Evolutionary conservation across 2,797 vertebrate genomes (phyloP).

Genomic region (Erpetoichthys calabaricus): DNA sequence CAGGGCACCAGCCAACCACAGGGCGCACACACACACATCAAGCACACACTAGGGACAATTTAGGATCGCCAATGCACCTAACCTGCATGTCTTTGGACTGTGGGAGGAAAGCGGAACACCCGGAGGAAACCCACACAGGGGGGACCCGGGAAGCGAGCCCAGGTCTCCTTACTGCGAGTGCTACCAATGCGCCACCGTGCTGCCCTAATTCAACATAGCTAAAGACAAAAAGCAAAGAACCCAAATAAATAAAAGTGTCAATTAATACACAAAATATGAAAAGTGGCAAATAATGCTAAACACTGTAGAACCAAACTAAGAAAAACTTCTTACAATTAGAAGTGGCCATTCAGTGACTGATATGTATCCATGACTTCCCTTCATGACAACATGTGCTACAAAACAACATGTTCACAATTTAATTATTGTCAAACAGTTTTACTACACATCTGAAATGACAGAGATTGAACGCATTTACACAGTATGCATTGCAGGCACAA

Average conservation of each 20-base stretch:
- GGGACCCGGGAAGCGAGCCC: no score
- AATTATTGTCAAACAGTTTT: not conserved
- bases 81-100: no score
- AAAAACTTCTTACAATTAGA: slow-evolving; percentile 63
- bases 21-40: no score
- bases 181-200: not conserved
- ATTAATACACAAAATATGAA: not conserved
- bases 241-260: not conserved
- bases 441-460: not conserved
- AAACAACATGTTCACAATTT: slow-evolving; percentile 10
- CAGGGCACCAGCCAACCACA: no score
- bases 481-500: not conserved
- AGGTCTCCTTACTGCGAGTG: not conserved
- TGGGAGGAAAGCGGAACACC: no score
- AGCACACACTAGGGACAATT: no score
- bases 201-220: slow-evolving; percentile 7
- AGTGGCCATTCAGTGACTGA: slow-evolving; percentile 76
- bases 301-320: not conserved
- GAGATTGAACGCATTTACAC: not conserved
- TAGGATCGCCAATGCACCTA: no score
- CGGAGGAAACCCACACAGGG: no score
- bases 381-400: slow-evolving; percentile 63
- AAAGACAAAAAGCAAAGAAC: slow-evolving; percentile 11
- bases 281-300: not conserved
- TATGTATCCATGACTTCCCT: slow-evolving; percentile 64